Percentiles rank a stretch among this genome's conserved stretches.
Evolutionary conservation across 2,888 invertebrate genomes (phyloP).

Genomic region (Drosophila macrospina): DNA sequence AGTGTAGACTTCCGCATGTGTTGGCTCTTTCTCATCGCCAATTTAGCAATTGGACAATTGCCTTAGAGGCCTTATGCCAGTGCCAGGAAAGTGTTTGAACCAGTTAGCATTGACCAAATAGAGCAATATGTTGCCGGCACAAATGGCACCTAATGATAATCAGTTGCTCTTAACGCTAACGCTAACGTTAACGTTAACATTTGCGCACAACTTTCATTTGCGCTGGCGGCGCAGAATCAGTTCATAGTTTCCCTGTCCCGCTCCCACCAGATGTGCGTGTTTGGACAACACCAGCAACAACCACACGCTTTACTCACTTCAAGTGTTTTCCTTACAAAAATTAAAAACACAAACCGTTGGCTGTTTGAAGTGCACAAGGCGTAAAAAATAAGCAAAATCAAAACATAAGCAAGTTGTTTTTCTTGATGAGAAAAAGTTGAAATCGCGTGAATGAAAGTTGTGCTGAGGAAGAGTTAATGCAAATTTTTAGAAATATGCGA

Average conservation of each 20-base stretch:
- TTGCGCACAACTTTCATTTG: conserved; percentile 70
- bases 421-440: conserved; percentile 38
- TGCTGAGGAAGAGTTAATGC: conserved; percentile 39
- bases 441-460: conserved; percentile 59
- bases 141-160: conserved; percentile 44
- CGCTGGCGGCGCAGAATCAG: conserved; percentile 67
- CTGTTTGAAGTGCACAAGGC: conserved; percentile 38
- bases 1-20: conserved; percentile 63
- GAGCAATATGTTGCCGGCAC: conserved; percentile 48
- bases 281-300: conserved; percentile 23
- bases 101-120: conserved; percentile 72
- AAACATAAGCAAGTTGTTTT: conserved; percentile 28
- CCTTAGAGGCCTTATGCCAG: conserved; percentile 39
- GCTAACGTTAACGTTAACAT: conserved; percentile 10
- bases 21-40: conserved; percentile 44
- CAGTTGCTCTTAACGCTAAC: conserved; percentile 29
- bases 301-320: conserved; percentile 41
- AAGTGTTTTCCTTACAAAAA: conserved; percentile 53
- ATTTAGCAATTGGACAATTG: conserved; percentile 55
- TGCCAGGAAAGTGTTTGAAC: conserved; percentile 61
- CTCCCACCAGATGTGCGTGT: conserved; percentile 43
- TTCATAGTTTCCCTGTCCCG: conserved; percentile 17
- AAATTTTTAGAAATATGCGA: conserved; percentile 28
- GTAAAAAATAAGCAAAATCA: conserved; percentile 46
- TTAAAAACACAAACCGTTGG: conserved; percentile 20